phyloP scores from a whole-genome alignment of 2,888 invertebrate species.

The Oligia latruncula region DNA sequence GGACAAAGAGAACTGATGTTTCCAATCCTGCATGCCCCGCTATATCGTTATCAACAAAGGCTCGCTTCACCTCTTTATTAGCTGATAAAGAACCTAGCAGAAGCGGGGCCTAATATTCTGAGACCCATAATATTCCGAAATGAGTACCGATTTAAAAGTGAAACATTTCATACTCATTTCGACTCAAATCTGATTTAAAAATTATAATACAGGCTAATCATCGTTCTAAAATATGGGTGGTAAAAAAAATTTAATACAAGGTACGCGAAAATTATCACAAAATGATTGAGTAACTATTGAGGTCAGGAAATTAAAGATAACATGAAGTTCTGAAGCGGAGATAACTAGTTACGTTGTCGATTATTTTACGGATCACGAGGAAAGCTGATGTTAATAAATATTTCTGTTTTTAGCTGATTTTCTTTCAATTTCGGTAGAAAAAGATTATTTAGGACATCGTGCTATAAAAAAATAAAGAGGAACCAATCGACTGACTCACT shows the following conservation, averaged over 20 bases:
- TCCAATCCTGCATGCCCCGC: not conserved
- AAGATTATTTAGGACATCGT: no score
- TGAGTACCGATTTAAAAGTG: not conserved
- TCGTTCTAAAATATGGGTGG: not conserved
- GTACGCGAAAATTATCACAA: constrained; percentile 53
- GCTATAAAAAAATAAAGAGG: no score
- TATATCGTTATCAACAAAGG: constrained; percentile 41
- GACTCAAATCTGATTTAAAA: not conserved
- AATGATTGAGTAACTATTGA: constrained; percentile 46
- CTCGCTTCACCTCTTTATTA: constrained; percentile 9
- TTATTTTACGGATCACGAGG: constrained; percentile 41
- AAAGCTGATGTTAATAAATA: constrained; percentile 7
- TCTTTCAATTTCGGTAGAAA: no score
- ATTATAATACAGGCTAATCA: not conserved
- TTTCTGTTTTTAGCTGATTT: no score
- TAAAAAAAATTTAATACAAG: not conserved
- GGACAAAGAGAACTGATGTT: constrained; percentile 23
- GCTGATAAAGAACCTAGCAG: constrained; percentile 18
- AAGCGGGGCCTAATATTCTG: not conserved
- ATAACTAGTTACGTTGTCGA: constrained; percentile 39
- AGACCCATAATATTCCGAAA: not conserved
- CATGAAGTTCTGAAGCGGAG: constrained; percentile 40
- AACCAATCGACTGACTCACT: no score
- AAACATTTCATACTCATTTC: not conserved
- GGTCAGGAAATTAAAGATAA: constrained; percentile 57